phyloP scores from a whole-genome alignment of 2,888 invertebrate genomes.

The Sinohyriopsis cumingii region DNA sequence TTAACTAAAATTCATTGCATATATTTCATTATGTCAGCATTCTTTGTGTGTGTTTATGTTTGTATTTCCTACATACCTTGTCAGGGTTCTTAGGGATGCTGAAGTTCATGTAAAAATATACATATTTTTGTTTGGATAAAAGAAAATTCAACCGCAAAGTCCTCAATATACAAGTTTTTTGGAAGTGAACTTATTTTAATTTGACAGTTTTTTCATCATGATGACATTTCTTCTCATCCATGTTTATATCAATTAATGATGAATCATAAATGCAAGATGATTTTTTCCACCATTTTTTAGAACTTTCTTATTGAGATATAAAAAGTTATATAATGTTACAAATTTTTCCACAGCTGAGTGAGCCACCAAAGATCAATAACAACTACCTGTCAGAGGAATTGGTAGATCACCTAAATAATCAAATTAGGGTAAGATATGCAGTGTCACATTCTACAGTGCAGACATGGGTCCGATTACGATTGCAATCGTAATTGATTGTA shows the following conservation, averaged over 20 bases:
- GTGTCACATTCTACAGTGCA: neutral
- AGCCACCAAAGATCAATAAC: conserved; percentile 38
- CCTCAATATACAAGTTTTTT: too few species aligned
- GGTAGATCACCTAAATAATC: conserved; percentile 59
- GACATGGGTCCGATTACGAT: too few species aligned
- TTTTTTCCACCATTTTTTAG: neutral
- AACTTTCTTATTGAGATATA: neutral
- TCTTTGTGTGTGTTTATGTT: neutral
- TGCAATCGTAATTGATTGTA: too few species aligned
- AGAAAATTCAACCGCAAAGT: too few species aligned
- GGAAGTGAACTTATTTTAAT: too few species aligned
- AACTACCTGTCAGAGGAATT: conserved; percentile 56
- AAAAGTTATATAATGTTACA: neutral
- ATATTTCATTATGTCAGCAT: neutral
- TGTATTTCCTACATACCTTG: too few species aligned
- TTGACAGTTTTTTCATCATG: too few species aligned
- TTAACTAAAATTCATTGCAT: neutral
- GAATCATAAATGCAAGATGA: neutral
- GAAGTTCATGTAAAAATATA: too few species aligned
- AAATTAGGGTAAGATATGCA: conserved; percentile 54
- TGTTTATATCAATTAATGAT: neutral
- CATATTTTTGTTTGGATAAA: too few species aligned
- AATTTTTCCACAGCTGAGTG: conserved; percentile 35
- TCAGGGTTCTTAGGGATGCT: too few species aligned
- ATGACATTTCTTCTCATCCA: too few species aligned